Percentiles rank a stretch among this genome's conserved stretches.
Conservation (phyloP, 2,113 vertebrate species). For the Brachyhypopomus gauderio region DNA sequence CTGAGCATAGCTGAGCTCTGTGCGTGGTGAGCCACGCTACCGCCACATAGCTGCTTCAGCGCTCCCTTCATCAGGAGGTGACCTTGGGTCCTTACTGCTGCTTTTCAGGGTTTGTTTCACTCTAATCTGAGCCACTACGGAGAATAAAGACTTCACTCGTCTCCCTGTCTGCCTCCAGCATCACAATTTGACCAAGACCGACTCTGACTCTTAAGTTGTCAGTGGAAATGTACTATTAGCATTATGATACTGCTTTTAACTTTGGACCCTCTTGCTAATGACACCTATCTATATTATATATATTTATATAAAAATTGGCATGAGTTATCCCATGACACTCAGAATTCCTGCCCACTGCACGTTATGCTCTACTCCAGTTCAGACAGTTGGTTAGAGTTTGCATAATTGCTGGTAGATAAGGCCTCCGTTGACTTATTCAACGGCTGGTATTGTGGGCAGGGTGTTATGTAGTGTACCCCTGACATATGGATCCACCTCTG, state of each 20-base stretch:
- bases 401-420: not conserved
- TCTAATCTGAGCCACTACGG: too few relatives aligned
- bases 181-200: not conserved
- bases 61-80: too few relatives aligned
- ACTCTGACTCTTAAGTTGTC: too few relatives aligned
- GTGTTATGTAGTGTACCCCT: not conserved
- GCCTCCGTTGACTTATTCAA: not conserved
- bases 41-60: too few relatives aligned
- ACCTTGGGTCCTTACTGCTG: too few relatives aligned
- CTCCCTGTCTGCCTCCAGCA: too few relatives aligned
- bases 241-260: not conserved
- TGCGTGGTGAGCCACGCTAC: too few relatives aligned
- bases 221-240: not conserved
- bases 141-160: too few relatives aligned
- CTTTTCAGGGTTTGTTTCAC: too few relatives aligned
- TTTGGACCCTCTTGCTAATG: not conserved
- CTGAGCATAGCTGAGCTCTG: too few relatives aligned
- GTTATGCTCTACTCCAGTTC: not conserved
- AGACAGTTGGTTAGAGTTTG: not conserved
- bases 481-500: constrained; percentile 8
- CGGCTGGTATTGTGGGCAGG: not conserved
- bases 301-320: not conserved
- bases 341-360: not conserved
- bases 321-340: not conserved
- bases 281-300: not conserved